Evolutionary conservation across 2,797 vertebrate genomes (phyloP).

Genomic region (Masticophis lateralis): DNA sequence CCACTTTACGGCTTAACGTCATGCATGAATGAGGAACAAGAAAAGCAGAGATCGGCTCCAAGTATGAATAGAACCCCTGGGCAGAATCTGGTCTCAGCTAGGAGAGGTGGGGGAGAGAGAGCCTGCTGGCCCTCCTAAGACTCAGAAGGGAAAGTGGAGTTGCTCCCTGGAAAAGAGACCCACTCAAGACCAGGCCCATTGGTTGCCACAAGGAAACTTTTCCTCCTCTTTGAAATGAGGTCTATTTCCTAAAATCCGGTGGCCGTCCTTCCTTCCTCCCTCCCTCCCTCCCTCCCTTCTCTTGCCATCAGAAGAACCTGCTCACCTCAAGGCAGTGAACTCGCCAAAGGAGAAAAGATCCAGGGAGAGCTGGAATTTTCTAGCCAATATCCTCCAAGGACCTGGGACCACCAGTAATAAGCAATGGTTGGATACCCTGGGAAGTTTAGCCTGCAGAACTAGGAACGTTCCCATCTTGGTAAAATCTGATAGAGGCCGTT

Average conservation of each 20-base stretch:
- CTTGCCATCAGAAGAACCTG: neutral
- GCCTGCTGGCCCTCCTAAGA: neutral
- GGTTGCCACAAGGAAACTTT: neutral
- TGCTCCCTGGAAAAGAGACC: neutral
- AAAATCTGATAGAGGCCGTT: too few relatives aligned
- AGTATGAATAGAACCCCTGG: neutral
- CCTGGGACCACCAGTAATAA: neutral
- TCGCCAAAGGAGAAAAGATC: neutral
- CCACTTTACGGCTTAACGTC: neutral
- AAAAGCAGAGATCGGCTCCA: neutral
- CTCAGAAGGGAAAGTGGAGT: neutral
- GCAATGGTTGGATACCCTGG: neutral
- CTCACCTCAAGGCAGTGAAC: neutral
- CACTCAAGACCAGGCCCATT: neutral
- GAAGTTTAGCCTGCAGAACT: neutral
- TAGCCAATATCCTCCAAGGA: neutral
- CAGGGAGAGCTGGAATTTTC: neutral
- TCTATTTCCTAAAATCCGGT: neutral
- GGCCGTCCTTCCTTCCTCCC: too few relatives aligned
- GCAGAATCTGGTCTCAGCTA: neutral
- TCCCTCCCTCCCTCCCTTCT: neutral
- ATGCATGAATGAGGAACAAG: neutral
- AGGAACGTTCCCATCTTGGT: neutral
- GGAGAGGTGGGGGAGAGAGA: rapidly evolving
- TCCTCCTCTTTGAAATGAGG: neutral